These are phyloP conservation scores for Selenia dentaria DNA, from an alignment of 2,888 invertebrate genomes.

Conservation along the genomic window DNA sequence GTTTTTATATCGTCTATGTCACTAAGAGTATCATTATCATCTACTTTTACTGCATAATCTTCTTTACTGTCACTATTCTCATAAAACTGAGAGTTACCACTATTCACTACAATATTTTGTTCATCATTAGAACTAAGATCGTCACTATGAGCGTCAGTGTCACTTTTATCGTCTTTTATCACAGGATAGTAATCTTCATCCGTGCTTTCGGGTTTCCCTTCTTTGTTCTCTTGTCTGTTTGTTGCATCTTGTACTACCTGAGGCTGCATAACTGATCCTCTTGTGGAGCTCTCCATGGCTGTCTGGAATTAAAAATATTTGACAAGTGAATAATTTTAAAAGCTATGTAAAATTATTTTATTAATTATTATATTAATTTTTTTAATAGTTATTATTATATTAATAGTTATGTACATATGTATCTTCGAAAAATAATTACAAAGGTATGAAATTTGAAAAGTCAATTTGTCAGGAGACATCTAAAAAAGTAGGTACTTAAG, in stretches of 20 bases:
- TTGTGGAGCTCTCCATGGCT: constrained; percentile 51
- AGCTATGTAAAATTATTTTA: too few relatives aligned
- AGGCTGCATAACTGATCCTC: constrained; percentile 28
- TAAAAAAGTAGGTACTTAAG: too few relatives aligned
- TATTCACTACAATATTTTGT: constrained; percentile 67
- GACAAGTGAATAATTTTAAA: constrained; percentile 8
- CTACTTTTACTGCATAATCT: constrained; percentile 77
- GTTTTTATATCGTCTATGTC: constrained; percentile 82
- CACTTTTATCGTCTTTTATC: constrained; percentile 68
- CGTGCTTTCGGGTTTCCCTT: constrained; percentile 36
- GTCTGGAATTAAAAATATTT: constrained; percentile 49
- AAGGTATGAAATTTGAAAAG: too few relatives aligned
- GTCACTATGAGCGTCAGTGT: constrained; percentile 74
- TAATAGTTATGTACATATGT: too few relatives aligned
- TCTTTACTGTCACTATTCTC: constrained; percentile 80
- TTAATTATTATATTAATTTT: too few relatives aligned
- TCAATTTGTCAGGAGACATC: too few relatives aligned
- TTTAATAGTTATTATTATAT: too few relatives aligned
- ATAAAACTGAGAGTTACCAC: constrained; percentile 78
- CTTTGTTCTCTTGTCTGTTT: constrained; percentile 35
- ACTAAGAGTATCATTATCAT: constrained; percentile 80
- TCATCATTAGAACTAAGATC: constrained; percentile 71
- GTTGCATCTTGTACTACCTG: constrained; percentile 31
- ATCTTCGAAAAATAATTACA: too few relatives aligned
- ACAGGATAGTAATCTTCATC: constrained; percentile 50